A percentile compares a stretch with the other conserved stretches of the same genome.
These are phyloP conservation scores for Cryptosula pallasiana DNA, from an alignment of 2,888 invertebrate genomes.

Conservation along the genomic window DNA sequence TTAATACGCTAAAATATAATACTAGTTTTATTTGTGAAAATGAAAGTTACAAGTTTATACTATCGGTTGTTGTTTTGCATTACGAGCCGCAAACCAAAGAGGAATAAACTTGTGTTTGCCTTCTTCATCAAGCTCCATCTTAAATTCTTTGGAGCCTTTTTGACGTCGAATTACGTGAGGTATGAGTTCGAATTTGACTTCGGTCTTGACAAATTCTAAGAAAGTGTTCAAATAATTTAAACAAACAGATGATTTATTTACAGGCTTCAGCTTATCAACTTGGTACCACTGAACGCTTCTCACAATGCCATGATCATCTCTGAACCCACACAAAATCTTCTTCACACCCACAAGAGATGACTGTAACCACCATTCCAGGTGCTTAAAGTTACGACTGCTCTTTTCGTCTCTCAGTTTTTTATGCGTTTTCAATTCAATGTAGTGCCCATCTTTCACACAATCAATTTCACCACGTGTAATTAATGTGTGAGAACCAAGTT, in stretches of 20 bases:
- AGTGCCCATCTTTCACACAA: slow-evolving; percentile 56
- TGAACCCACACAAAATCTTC: slow-evolving; percentile 66
- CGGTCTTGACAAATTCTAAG: slow-evolving; percentile 57
- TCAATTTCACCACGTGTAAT: slow-evolving; percentile 75
- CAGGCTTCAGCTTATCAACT: slow-evolving; percentile 52
- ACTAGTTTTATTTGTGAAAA: no score
- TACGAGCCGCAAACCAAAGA: no score
- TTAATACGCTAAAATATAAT: no score
- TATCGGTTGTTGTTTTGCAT: no score
- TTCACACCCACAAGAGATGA: slow-evolving; percentile 68
- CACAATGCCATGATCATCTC: slow-evolving; percentile 67
- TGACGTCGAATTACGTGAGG: neutral
- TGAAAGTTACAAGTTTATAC: no score
- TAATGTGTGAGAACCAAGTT: slow-evolving; percentile 60
- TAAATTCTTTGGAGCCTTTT: slow-evolving; percentile 16
- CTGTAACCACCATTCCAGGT: slow-evolving; percentile 72
- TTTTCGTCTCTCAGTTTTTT: slow-evolving; percentile 60
- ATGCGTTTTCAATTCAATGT: slow-evolving; percentile 70
- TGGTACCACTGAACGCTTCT: slow-evolving; percentile 57
- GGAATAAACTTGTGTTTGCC: neutral
- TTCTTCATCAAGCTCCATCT: neutral
- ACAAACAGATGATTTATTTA: slow-evolving; percentile 59
- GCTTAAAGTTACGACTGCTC: slow-evolving; percentile 56
- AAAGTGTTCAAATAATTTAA: slow-evolving; percentile 66
- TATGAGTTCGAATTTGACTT: slow-evolving; percentile 42